Conservation (phyloP, 1,140 invertebrate genomes). For the Drosophila lini region DNA sequence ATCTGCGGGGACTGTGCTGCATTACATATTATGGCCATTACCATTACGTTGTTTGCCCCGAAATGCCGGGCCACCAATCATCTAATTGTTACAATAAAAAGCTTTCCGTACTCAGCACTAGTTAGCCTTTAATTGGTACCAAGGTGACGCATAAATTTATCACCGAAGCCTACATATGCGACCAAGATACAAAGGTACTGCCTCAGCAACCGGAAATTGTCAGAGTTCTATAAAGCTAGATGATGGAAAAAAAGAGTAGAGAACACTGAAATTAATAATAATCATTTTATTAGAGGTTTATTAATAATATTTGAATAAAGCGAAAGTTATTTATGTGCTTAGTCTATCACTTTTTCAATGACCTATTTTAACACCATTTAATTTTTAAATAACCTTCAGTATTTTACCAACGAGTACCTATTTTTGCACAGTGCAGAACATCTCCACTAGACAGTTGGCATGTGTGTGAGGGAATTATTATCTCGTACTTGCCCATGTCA, state of each 20-base stretch:
- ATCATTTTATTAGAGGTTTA: background rate
- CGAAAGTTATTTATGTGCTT: background rate
- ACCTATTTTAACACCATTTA: too few species aligned
- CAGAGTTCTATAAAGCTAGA: background rate
- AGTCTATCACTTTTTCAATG: background rate
- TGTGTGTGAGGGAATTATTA: slow-evolving; percentile 60
- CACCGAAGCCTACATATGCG: slow-evolving; percentile 1
- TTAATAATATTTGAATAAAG: background rate
- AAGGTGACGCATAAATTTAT: slow-evolving; percentile 44
- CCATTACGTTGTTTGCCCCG: slow-evolving; percentile 2
- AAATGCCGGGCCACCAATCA: slow-evolving; percentile 8
- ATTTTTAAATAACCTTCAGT: background rate
- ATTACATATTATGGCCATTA: slow-evolving; percentile 52
- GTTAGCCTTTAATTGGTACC: slow-evolving; percentile 42
- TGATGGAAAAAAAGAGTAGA: background rate
- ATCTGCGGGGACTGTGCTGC: slow-evolving; percentile 7
- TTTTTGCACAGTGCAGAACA: slow-evolving; percentile 13
- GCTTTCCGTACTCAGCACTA: background rate
- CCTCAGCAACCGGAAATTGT: slow-evolving; percentile 51
- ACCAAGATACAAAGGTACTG: slow-evolving; percentile 18
- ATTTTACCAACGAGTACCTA: background rate
- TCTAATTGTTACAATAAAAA: slow-evolving; percentile 1
- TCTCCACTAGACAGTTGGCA: slow-evolving; percentile 16
- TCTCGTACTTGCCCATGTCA: slow-evolving; percentile 70
- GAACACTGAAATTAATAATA: background rate